Evolutionary conservation across 1,140 invertebrate genomes (phyloP), one percentile per base, ranked within the genome.

Genomic region (Mylabris phalerata): DNA sequence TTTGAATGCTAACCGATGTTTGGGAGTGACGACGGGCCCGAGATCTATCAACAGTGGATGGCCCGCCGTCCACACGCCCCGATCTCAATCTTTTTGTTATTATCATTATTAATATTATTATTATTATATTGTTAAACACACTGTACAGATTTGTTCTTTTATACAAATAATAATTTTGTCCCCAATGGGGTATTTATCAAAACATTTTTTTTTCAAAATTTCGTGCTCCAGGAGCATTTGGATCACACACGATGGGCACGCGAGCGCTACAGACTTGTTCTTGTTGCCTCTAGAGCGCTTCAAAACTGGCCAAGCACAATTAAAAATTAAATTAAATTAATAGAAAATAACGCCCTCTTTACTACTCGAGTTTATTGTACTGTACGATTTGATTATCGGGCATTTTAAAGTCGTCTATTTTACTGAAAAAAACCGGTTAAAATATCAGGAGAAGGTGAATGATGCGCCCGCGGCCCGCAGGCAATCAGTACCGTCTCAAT

Each of bases 1-100:
- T 67, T 68, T 67, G 63, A 67, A 67, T 70, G 66, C 66, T 63
- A 64, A 50, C 67, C 60, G 63, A 65, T 67, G 63, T 57, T 60
- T 32, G 32, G 57, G 39, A 51, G 48, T 51, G 61, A 52, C 52
- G 61, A 51, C 48, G 62, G 60, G 60, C 64, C 59, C 57, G 65
- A 69, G 67, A 69, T 67, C 65, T 63, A 51, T 32, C 32, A 32
- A 32, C 32, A 62, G 27, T 45, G 51, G 57, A 59, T 65, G 63
- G 59, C 61, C 60, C 61, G 50, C 54, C 59, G 50, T 55, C 43
- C 63, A 60, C 57, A 58, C 62, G 32, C 32, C 55, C 32, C 32
- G 32, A 32, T 32, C 32, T 32, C 32, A 32, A 32, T 32, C 32
- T 32, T 32, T 32, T 5, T 32, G 4, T 32, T 32, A 5, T 32